phyloP scores from a whole-genome alignment of 2,888 invertebrate species.

The Pristionchus mayeri region DNA sequence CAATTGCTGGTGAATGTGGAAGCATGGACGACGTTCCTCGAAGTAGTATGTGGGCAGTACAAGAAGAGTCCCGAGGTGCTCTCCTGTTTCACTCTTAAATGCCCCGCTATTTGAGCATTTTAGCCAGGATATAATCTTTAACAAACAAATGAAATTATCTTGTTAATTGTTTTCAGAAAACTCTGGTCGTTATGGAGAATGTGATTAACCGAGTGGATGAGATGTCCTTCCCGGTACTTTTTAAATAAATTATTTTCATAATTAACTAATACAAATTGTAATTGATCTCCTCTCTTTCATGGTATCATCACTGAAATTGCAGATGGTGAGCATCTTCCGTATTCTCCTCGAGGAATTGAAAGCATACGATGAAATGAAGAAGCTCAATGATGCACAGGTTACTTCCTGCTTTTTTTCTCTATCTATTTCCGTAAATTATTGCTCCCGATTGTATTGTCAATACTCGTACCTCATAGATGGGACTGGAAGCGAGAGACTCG shows the following conservation, averaged over 20 bases:
- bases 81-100: neutral
- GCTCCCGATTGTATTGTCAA: neutral
- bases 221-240: conserved; percentile 29
- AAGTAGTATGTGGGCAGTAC: conserved; percentile 48
- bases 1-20: conserved; percentile 52
- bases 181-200: conserved; percentile 27
- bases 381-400: conserved; percentile 21
- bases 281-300: neutral
- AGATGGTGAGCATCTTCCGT: conserved; percentile 12
- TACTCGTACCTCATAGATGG: conserved; percentile 7
- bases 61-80: conserved; percentile 48
- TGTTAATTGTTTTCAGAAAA: conserved; percentile 35
- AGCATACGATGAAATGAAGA: neutral
- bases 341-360: neutral
- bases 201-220: conserved; percentile 47
- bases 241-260: neutral
- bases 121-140: too few species aligned
- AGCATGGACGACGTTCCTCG: conserved; percentile 52
- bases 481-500: conserved; percentile 13
- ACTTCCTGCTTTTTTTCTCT: neutral
- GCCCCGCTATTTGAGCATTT: too few species aligned
- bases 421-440: neutral
- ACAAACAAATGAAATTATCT: neutral
- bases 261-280: neutral
- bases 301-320: neutral